A percentile compares a stretch with the other conserved stretches of the same genome.
These are phyloP conservation scores for Drosophila parabipectinata DNA, from an alignment of 1,140 invertebrate genomes.

Conservation along the genomic window DNA sequence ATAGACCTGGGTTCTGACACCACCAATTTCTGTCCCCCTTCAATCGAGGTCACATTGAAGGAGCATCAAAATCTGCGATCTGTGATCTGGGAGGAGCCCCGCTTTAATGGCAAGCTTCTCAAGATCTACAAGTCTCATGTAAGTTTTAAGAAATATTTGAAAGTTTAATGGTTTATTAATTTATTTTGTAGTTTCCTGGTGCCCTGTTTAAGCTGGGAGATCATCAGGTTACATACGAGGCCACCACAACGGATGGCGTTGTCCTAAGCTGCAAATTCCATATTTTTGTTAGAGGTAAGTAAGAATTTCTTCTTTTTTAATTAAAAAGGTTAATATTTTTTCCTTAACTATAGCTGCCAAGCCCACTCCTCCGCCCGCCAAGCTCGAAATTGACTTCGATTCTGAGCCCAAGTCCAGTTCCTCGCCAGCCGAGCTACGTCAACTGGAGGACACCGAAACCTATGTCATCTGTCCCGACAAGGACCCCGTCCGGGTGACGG, in stretches of 20 bases:
- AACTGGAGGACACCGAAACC: constrained; percentile 54
- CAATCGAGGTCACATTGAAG: constrained; percentile 86
- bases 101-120: constrained; percentile 86
- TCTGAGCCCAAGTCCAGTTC: constrained; percentile 15
- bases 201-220: constrained; percentile 86
- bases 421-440: constrained; percentile 39
- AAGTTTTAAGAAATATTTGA: constrained; percentile 48
- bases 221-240: constrained; percentile 88
- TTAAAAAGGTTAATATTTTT: background rate
- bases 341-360: constrained; percentile 29
- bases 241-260: constrained; percentile 87
- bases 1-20: constrained; percentile 53
- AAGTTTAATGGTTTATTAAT: background rate
- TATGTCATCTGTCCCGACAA: constrained; percentile 72
- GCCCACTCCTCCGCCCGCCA: constrained; percentile 1
- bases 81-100: constrained; percentile 89
- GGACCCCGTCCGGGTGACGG: constrained; percentile 68
- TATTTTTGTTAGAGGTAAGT: constrained; percentile 86
- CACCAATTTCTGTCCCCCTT: constrained; percentile 86
- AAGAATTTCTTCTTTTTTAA: no score
- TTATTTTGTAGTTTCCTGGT: constrained; percentile 85
- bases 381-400: constrained; percentile 16
- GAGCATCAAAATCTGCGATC: constrained; percentile 85
- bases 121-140: constrained; percentile 88
- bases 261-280: constrained; percentile 87